These are phyloP conservation scores for Podarcis siculus DNA, from an alignment of 2,797 vertebrate genomes.

Conservation along the genomic window DNA sequence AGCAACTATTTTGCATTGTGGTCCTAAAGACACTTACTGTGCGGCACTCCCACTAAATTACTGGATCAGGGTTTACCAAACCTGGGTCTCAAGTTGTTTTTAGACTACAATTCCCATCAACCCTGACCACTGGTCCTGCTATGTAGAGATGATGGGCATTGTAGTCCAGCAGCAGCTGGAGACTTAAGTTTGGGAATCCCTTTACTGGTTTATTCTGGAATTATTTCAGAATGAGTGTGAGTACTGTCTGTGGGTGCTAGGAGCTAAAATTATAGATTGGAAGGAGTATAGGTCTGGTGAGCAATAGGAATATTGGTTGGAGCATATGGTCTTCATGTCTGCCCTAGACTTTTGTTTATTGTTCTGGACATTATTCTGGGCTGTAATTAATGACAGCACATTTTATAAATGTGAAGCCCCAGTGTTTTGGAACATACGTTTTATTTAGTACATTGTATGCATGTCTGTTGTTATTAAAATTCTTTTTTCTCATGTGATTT, in stretches of 20 bases:
- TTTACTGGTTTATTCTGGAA: not conserved
- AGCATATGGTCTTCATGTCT: not conserved
- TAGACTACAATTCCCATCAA: too few relatives aligned
- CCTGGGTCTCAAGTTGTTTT: too few relatives aligned
- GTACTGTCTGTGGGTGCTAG: not conserved
- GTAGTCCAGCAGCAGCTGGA: too few relatives aligned
- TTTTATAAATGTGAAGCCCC: not conserved
- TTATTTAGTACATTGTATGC: not conserved
- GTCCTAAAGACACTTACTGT: not conserved
- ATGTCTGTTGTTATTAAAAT: not conserved
- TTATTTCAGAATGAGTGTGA: not conserved
- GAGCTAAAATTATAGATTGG: not conserved
- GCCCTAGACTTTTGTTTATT: not conserved
- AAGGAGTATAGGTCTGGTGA: not conserved
- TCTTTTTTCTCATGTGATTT: conserved; percentile 19
- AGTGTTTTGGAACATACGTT: not conserved
- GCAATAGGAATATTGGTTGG: not conserved
- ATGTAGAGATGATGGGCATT: too few relatives aligned
- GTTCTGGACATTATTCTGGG: not conserved
- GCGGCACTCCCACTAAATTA: not conserved
- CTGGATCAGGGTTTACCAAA: too few relatives aligned
- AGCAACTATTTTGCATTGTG: too few relatives aligned
- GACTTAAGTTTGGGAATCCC: too few relatives aligned
- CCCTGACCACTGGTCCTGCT: too few relatives aligned
- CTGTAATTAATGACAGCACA: not conserved